Evolutionary conservation across 1,140 invertebrate genomes (phyloP).

Genomic region (Seison nebaliae): DNA sequence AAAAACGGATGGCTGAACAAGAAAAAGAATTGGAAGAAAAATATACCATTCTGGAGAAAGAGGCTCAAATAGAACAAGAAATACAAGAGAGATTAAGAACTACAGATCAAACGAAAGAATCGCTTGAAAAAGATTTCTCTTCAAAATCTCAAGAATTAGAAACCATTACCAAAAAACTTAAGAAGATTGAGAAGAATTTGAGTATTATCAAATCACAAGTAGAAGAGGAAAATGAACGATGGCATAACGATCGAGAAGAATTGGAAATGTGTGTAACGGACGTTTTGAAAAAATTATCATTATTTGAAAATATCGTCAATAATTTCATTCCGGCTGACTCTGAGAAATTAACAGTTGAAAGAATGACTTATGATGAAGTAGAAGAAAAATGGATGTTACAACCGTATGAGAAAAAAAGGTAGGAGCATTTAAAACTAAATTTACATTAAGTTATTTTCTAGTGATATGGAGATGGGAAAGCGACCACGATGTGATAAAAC

Average conservation of each 20-base stretch:
- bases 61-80: conserved; percentile 26
- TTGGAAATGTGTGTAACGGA: conserved; percentile 51
- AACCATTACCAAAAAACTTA: conserved; percentile 58
- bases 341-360: conserved; percentile 46
- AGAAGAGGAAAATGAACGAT: conserved; percentile 51
- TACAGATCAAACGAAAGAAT: conserved; percentile 34
- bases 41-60: conserved; percentile 21
- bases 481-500: conserved; percentile 38
- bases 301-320: conserved; percentile 65
- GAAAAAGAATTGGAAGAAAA: conserved; percentile 28
- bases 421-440: neutral
- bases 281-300: conserved; percentile 38
- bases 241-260: conserved; percentile 47
- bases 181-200: conserved; percentile 35
- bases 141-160: conserved; percentile 69
- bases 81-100: conserved; percentile 33
- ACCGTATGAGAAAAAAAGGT: conserved; percentile 21
- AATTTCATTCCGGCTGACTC: conserved; percentile 82
- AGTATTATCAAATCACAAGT: conserved; percentile 41
- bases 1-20: conserved; percentile 33
- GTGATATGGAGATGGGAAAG: conserved; percentile 20
- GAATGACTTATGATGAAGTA: conserved; percentile 51
- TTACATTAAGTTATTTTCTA: neutral
- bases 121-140: conserved; percentile 40
- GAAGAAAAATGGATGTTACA: conserved; percentile 48